Conservation (phyloP, 1,140 invertebrate genomes). For the Oscheius sp. region DNA sequence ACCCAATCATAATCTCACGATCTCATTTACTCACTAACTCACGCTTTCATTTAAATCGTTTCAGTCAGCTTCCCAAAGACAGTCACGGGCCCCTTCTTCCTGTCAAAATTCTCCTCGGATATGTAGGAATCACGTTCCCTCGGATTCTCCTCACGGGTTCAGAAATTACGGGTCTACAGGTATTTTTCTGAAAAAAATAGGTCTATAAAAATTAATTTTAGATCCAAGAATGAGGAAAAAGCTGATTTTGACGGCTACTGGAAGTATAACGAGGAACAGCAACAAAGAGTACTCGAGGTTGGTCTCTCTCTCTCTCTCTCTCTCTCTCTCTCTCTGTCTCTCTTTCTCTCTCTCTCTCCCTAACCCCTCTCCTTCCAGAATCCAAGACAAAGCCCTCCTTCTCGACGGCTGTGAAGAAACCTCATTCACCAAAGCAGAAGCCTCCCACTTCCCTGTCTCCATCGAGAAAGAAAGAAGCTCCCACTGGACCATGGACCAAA, state of each 20-base stretch:
- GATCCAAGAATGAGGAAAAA: conserved; percentile 41
- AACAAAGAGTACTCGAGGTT: neutral
- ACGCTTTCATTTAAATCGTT: neutral
- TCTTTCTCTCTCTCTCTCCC: too few relatives aligned
- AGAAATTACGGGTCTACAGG: conserved; percentile 31
- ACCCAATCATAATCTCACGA: too few relatives aligned
- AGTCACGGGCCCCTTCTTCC: conserved; percentile 14
- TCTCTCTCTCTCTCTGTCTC: too few relatives aligned
- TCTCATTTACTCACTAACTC: conserved; percentile 1
- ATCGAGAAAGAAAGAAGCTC: neutral
- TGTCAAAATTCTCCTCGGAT: conserved; percentile 36
- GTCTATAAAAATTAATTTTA: neutral
- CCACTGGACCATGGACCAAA: conserved; percentile 46
- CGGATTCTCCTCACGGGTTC: conserved; percentile 32
- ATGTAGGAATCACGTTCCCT: conserved; percentile 34
- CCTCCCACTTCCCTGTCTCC: neutral
- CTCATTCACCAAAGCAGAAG: conserved; percentile 27
- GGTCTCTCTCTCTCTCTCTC: too few relatives aligned
- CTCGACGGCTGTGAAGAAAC: conserved; percentile 38
- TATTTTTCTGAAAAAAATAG: neutral
- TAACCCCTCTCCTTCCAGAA: neutral
- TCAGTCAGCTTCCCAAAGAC: neutral
- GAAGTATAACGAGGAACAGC: conserved; percentile 2
- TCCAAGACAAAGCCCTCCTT: conserved; percentile 26
- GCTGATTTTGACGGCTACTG: conserved; percentile 26